Evolutionary conservation across 1,140 invertebrate genomes (phyloP).

Genomic region (Drosophila leontia): DNA sequence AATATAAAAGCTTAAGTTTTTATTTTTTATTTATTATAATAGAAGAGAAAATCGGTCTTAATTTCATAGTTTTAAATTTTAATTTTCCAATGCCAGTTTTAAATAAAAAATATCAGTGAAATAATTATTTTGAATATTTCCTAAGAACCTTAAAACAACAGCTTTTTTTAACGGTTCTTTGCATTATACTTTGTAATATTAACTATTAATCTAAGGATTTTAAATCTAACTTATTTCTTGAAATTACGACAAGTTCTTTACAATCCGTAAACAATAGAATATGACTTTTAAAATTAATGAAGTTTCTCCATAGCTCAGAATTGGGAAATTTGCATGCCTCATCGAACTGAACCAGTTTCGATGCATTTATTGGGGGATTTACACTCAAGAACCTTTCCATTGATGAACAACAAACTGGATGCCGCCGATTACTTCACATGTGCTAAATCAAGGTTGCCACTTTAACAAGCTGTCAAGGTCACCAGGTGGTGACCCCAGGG

Average conservation of each 20-base stretch:
- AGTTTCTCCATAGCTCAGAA: neutral
- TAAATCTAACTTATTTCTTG: neutral
- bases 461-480: conserved; percentile 27
- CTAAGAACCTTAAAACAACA: neutral
- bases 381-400: conserved; percentile 33
- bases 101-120: neutral
- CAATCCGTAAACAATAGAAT: neutral
- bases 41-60: neutral
- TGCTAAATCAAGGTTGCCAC: conserved; percentile 16
- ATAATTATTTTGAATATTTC: neutral
- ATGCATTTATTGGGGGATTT: neutral
- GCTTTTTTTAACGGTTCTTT: neutral
- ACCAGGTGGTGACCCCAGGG: conserved; percentile 8
- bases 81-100: neutral
- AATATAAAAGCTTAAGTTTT: neutral
- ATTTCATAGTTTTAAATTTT: neutral
- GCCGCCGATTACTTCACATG: conserved; percentile 14
- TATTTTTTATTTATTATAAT: neutral
- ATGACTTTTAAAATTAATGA: neutral
- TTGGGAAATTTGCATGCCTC: neutral
- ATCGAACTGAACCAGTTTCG: conserved; percentile 15
- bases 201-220: too few relatives aligned
- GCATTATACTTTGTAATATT: too few relatives aligned
- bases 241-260: neutral
- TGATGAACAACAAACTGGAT: conserved; percentile 20